Evolutionary conservation across 2,888 invertebrate genomes (phyloP).

Genomic region (Cantharis rustica): DNA sequence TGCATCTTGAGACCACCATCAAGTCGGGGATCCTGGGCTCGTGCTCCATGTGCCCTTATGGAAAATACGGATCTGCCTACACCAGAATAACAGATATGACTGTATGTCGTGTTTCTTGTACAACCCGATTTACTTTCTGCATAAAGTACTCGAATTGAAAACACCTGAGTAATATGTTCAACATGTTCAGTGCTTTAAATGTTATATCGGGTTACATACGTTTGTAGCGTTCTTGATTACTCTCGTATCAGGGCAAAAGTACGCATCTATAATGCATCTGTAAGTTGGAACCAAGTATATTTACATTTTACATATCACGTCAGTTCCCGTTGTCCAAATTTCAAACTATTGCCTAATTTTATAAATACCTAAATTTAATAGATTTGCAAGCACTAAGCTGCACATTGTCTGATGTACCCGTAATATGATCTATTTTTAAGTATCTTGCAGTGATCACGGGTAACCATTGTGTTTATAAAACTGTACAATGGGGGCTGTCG

Average conservation of each 20-base stretch:
- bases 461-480: constrained; percentile 37
- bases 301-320: too few species aligned
- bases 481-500: constrained; percentile 37
- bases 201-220: neutral
- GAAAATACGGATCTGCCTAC: too few species aligned
- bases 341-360: neutral
- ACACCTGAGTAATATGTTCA: neutral
- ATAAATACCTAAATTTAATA: constrained; percentile 21
- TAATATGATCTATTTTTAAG: constrained; percentile 39
- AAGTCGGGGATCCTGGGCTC: too few species aligned
- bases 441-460: constrained; percentile 36
- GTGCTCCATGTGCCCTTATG: too few species aligned
- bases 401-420: constrained; percentile 30
- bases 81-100: too few species aligned
- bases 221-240: neutral
- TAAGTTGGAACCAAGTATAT: neutral
- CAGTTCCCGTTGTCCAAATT: neutral
- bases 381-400: constrained; percentile 20
- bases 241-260: neutral
- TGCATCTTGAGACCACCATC: too few species aligned
- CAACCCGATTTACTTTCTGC: neutral
- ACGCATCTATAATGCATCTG: neutral
- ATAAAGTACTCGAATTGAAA: neutral
- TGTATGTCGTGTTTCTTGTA: too few species aligned
- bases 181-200: neutral